These are phyloP conservation scores for Micronisus gabar DNA, from an alignment of 2,113 vertebrate species.

Conservation along the genomic window DNA sequence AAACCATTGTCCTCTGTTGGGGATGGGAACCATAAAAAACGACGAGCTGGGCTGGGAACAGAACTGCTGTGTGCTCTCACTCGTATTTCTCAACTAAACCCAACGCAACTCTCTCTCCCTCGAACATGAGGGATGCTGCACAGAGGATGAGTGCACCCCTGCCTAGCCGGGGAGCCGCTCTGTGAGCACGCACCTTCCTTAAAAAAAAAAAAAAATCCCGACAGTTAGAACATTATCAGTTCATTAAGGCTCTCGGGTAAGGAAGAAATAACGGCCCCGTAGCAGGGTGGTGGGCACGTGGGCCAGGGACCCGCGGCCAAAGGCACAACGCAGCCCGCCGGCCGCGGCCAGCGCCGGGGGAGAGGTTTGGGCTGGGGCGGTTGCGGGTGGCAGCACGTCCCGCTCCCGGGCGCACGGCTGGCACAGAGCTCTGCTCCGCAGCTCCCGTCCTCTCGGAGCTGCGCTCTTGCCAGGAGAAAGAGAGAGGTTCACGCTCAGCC, in stretches of 20 bases:
- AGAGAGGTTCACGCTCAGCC: neutral
- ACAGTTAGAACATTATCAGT: neutral
- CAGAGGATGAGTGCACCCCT: neutral
- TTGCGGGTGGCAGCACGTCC: neutral
- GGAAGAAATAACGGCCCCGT: neutral
- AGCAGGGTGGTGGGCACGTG: neutral
- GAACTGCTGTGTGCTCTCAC: neutral
- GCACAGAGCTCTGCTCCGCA: neutral
- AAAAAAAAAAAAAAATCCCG: neutral
- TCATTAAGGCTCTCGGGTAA: neutral
- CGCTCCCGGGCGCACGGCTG: neutral
- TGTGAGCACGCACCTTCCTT: neutral
- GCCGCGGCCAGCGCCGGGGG: neutral
- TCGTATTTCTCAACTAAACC: neutral
- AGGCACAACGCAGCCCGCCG: neutral
- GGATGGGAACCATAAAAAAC: constrained; percentile 12
- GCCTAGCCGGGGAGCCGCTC: neutral
- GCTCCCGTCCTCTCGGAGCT: neutral
- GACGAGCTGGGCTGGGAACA: neutral
- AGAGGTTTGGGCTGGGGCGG: neutral
- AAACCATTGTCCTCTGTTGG: neutral
- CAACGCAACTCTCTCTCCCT: neutral
- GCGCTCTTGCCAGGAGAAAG: neutral
- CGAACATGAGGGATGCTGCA: neutral
- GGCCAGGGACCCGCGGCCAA: neutral